Percentiles rank a stretch among this genome's conserved stretches.
phyloP scores from a whole-genome alignment of 2,113 vertebrate species.

The Macquaria australasica region DNA sequence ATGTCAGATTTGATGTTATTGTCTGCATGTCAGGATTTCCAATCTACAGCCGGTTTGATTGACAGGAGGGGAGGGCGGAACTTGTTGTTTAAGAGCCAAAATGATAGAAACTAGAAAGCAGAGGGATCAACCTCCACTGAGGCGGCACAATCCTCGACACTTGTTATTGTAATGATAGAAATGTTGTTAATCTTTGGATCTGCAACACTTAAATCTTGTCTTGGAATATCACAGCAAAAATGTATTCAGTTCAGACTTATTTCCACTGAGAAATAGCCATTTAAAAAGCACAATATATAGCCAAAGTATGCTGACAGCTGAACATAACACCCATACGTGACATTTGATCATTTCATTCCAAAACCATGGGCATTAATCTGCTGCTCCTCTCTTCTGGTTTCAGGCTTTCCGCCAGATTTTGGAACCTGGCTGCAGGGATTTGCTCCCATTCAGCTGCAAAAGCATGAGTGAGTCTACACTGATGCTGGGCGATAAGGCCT shows the following conservation, averaged over 20 bases:
- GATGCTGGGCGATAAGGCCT: not conserved
- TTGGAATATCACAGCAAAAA: not conserved
- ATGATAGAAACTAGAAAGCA: constrained; percentile 38
- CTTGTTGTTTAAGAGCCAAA: constrained; percentile 15
- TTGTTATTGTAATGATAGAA: not conserved
- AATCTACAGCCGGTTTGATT: constrained; percentile 54
- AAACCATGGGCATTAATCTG: not conserved
- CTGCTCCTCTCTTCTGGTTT: not conserved
- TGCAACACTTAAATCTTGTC: not conserved
- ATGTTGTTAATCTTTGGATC: not conserved
- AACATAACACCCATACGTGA: not conserved
- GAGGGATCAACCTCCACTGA: constrained; percentile 16
- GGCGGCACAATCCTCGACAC: not conserved
- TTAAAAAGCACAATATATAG: no score
- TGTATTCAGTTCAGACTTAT: not conserved
- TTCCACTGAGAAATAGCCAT: not conserved
- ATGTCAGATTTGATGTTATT: constrained; percentile 73
- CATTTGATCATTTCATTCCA: not conserved
- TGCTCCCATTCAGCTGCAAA: not conserved
- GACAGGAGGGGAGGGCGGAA: constrained; percentile 44
- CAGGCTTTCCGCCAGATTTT: not conserved
- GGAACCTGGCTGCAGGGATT: not conserved
- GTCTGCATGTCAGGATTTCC: constrained; percentile 64
- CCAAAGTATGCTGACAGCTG: not conserved
- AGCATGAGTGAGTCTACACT: not conserved